phyloP scores from a whole-genome alignment of 1,140 invertebrate species.

The Eurosta solidaginis region DNA sequence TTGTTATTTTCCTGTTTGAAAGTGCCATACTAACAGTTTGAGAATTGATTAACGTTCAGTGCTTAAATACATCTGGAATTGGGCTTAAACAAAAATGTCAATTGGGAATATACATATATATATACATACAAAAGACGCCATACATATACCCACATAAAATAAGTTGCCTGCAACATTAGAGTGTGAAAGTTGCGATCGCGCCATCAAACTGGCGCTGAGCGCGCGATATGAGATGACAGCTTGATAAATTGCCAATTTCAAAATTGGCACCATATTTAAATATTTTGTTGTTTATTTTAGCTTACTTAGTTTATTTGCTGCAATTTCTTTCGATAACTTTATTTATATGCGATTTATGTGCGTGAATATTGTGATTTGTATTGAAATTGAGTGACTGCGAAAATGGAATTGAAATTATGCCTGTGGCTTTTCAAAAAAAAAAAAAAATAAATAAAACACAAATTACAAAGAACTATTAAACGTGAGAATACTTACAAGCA shows the following conservation, averaged over 20 bases:
- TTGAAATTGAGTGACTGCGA: background rate
- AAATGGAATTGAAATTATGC: background rate
- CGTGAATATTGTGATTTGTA: background rate
- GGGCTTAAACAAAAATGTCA: too few relatives aligned
- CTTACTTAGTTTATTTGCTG: background rate
- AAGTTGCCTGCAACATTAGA: background rate
- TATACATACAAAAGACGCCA: too few relatives aligned
- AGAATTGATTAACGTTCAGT: too few relatives aligned
- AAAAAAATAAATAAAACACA: too few relatives aligned
- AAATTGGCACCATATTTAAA: constrained; percentile 22
- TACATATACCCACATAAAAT: background rate
- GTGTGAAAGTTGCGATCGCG: background rate
- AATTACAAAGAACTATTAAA: too few relatives aligned
- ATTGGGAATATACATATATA: too few relatives aligned
- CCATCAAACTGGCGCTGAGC: background rate
- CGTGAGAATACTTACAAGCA: too few relatives aligned
- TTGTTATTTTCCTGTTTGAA: too few relatives aligned
- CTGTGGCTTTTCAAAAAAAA: background rate
- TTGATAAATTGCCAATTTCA: constrained; percentile 13
- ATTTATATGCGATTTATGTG: background rate
- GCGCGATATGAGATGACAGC: constrained; percentile 14
- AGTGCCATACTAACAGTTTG: too few relatives aligned
- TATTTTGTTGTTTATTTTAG: background rate
- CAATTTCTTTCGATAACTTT: background rate
- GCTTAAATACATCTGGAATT: too few relatives aligned